Base-by-base conservation (phyloP, 2,797 vertebrate species). In the Catharus ustulatus region DNA sequence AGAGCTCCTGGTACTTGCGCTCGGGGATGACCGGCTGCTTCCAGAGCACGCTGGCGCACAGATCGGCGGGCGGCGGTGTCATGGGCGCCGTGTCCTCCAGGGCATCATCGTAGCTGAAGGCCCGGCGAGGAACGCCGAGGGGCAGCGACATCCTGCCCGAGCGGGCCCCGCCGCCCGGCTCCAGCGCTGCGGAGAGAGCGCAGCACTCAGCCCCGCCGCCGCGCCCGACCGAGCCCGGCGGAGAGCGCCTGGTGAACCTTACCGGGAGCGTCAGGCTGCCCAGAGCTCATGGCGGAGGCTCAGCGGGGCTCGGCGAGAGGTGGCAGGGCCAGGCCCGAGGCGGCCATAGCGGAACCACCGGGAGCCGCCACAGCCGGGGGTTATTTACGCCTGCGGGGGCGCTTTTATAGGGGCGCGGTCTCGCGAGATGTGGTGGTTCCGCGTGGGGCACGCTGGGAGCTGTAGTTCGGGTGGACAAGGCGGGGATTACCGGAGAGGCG, bases 81-180 rank as follows among this genome's bases (percentile, higher is more conserved):
- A 99, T 98, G 75, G 98, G 98, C 6, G 97, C 91, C 38, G 98
- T 97, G 94, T 98, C 97, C 94, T 99, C 98, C 80, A 99, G 98
- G 85, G 97, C 98, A 72, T 99, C 99, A 17, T 99, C 99, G 84
- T 99, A 99, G 98, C 98, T 99, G 97, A 99, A 98, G 86, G 98
- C 98, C 88, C 96, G 98, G 34, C 99, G 98, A 34, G 97, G 95
- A 97, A 99, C 98, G 67, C 98, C 98, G 13, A 98, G 69, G 14
- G 99, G 98, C 95, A 98, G 97, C 89, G 98, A 98, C 98, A 99
- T 98, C 96, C 98, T 98, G 27, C 96, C 98, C 94, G 98, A 91
- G 52, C 98, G 98, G 91, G 98, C 97, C 71, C 97, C 97, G 20
- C 96, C 87, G 66, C 96, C 90, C 84, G 97, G 97, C 96, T 97